Conservation (phyloP, 1,140 invertebrate genomes). For the Onthophagus taurus region DNA sequence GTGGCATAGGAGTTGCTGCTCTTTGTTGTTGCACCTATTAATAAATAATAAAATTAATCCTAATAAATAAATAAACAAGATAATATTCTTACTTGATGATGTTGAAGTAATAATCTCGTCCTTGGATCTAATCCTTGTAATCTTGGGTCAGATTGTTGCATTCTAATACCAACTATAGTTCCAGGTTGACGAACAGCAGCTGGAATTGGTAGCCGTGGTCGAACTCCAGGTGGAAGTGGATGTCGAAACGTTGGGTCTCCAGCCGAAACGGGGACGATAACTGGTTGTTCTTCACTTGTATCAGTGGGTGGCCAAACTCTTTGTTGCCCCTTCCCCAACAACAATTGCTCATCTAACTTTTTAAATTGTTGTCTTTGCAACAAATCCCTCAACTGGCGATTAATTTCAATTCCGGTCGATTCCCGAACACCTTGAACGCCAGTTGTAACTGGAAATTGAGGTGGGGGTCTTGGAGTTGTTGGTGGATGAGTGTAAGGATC, state of each 20-base stretch:
- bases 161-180: slow-evolving; percentile 20
- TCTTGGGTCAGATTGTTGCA: slow-evolving; percentile 26
- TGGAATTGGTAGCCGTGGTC: slow-evolving; percentile 35
- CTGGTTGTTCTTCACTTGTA: slow-evolving; percentile 16
- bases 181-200: slow-evolving; percentile 22
- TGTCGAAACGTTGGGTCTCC: slow-evolving; percentile 47
- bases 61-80: neutral
- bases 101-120: slow-evolving; percentile 41
- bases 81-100: slow-evolving; percentile 27
- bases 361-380: slow-evolving; percentile 47
- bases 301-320: slow-evolving; percentile 31
- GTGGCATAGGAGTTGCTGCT: slow-evolving; percentile 8
- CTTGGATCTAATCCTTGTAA: slow-evolving; percentile 43
- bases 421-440: slow-evolving; percentile 30
- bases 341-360: slow-evolving; percentile 29
- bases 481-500: slow-evolving; percentile 44
- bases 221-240: slow-evolving; percentile 46
- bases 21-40: slow-evolving; percentile 6
- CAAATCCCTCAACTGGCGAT: slow-evolving; percentile 70
- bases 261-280: slow-evolving; percentile 19
- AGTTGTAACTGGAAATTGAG: slow-evolving; percentile 27
- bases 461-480: slow-evolving; percentile 41
- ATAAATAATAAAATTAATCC: neutral
- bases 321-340: slow-evolving; percentile 29
- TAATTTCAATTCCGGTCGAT: slow-evolving; percentile 44